Base-by-base conservation (phyloP, 2,888 invertebrate species). In the Drosophila incognita region DNA sequence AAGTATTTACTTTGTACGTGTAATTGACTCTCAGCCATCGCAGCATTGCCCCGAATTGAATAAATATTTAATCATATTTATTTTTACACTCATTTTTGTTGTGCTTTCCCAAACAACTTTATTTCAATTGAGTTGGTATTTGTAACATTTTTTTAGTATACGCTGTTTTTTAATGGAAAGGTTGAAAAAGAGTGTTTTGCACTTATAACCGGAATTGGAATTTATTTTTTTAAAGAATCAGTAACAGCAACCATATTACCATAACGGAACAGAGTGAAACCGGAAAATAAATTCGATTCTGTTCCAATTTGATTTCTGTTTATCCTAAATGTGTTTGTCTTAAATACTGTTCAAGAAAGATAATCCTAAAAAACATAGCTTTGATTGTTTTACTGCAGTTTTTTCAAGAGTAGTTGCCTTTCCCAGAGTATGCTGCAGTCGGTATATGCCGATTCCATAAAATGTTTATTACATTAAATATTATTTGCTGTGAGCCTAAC, bases 11-110 rank as follows among this genome's bases (percentile, higher is more conserved):
- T 63, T 57, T 36, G 51, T 46, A 33, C 33, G 31, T 65, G 13
- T 67, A 64, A 75, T 76, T 79, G 76, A 59, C 42, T 75, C 62
- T 38, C 15, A 54, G 52, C 69, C 69, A 74, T 53, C 2, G 24
- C 8, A n/a, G 24, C 8, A 38, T 65, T 69, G 56, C 35, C 52
- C 24, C 59, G 38, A 52, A 54, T 33, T 40, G 38, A 33, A 66
- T 68, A 46, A 72, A 79, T 79, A 69, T 76, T 72, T 65, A 21
- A 75, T 71, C 13, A 27, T 59, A 36, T 56, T 29, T 38, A 13
- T 27, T 58, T 64, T 46, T 29, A 18, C n/a, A 64, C 64, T 31
- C 33, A 27, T 54, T 58, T 53, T 77, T 54, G 60, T 69, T 40
- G 62, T 49, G 40, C 36, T 61, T 42, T 57, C 40, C 40, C 54